Base-by-base conservation (phyloP, 2,113 vertebrate species). In the Hoplias malabaricus region DNA sequence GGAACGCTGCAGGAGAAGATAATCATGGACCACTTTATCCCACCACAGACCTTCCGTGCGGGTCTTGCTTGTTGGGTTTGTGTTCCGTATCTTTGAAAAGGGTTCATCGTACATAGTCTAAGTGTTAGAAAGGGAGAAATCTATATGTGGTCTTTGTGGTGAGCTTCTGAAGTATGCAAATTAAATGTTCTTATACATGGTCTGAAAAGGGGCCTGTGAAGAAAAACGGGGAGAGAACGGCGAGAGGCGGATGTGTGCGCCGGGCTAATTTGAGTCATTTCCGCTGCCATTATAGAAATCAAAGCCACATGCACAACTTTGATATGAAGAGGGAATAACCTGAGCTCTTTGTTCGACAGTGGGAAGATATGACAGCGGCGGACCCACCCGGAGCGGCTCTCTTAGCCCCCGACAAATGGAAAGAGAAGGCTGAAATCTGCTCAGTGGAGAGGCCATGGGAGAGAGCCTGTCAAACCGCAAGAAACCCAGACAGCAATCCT, bases 281-380 rank as follows among this genome's bases (percentile, higher is more conserved):
- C n/a, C 54, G 23, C 25, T 61, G 53, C 36, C 61, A 77, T 72
- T 40, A 82, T 25, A 69, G 56, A 73, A 73, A 73, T 74, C 53
- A 78, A 75, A 63, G 70, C 75, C 13, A 13, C 61, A 57, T 29
- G 25, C 29, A 25, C 23, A 82, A 73, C 40, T 54, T 69, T 75
- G 72, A 54, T 69, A 69, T 65, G 74, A 76, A 56, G 27, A 29
- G 25, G 25, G 63, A 69, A 81, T 46, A 19, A 43, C 67, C 79
- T 61, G 67, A 74, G 46, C 34, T 29, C 69, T 74, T 78, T 69
- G 53, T 77, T 78, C 23, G 19, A 33, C 61, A 34, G 25, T 66
- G 29, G 40, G 46, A 68, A 42, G 40, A 74, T 63, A 63, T 69
- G 63, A 74, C 63, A 63, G 34, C 36, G 65, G 43, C 65, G 69